These are phyloP conservation scores for Myripristis jacobus DNA, from an alignment of 2,797 vertebrate species.

Conservation along the genomic window DNA sequence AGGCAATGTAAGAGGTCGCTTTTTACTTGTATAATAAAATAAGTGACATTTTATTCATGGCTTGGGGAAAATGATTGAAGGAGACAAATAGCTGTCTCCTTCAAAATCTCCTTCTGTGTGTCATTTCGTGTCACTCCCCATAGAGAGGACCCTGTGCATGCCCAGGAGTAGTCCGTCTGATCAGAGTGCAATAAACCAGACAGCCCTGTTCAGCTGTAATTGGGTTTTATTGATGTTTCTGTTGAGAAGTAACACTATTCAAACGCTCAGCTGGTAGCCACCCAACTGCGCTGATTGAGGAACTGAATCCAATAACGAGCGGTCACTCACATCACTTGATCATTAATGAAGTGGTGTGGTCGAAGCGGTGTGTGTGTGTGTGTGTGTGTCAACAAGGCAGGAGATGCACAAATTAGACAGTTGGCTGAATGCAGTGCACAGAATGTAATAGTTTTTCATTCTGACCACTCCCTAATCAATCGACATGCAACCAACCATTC, in stretches of 20 bases:
- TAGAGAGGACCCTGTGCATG: too few species aligned
- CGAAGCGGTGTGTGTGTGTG: slow-evolving; percentile 2
- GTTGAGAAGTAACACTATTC: not conserved
- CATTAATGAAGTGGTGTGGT: slow-evolving; percentile 14
- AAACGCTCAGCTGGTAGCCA: slow-evolving; percentile 6
- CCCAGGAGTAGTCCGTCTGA: not conserved
- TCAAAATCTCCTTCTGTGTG: too few species aligned
- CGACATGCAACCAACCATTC: not conserved
- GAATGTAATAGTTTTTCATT: not conserved
- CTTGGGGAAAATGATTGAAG: not conserved
- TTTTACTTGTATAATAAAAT: not conserved
- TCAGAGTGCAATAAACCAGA: slow-evolving; percentile 4
- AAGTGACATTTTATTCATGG: not conserved
- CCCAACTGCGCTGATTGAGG: slow-evolving; percentile 6
- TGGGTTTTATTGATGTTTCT: slow-evolving; percentile 13
- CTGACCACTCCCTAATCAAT: not conserved
- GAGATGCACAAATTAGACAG: not conserved
- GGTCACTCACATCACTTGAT: slow-evolving; percentile 34
- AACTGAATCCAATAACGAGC: slow-evolving; percentile 38
- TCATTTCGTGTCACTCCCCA: too few species aligned
- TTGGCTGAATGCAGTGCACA: not conserved
- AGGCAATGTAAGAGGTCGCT: not conserved
- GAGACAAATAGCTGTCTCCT: too few species aligned
- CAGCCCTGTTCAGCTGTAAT: not conserved
- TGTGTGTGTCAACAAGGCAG: not conserved